Percentiles rank a stretch among this genome's conserved stretches.
Evolutionary conservation across 2,797 vertebrate species (phyloP).

Genomic region (Coluber constrictor): DNA sequence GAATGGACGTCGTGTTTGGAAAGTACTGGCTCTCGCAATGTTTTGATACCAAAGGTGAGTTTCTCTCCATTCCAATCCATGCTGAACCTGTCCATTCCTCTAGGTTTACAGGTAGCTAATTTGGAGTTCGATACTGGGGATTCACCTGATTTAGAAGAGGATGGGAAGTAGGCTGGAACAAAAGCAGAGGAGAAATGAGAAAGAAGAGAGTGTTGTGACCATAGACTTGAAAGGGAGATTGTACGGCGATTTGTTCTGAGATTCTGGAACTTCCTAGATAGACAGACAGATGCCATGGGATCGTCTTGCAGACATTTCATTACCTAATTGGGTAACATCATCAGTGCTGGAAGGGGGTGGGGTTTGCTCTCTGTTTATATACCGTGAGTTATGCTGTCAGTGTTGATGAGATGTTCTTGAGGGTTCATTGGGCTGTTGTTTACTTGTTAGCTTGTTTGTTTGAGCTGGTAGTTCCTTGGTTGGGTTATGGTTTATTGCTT

Average conservation of each 20-base stretch:
- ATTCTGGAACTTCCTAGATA: background rate
- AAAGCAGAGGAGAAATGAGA: too few species aligned
- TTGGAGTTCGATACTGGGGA: background rate
- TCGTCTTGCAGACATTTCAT: background rate
- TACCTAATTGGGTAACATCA: background rate
- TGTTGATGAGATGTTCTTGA: background rate
- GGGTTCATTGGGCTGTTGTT: background rate
- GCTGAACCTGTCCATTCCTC: rapidly evolving
- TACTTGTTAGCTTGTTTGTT: background rate
- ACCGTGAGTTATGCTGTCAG: background rate
- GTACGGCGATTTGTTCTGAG: background rate
- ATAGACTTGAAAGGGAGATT: background rate
- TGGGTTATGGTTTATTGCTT: background rate
- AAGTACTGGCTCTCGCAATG: constrained; percentile 97
- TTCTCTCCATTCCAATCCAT: background rate
- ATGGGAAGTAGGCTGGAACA: background rate
- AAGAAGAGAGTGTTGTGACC: background rate
- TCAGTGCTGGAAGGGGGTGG: background rate
- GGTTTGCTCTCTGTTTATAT: background rate
- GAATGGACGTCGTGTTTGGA: constrained; percentile 98
- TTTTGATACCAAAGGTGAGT: constrained; percentile 95
- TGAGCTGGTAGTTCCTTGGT: background rate
- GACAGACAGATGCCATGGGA: background rate
- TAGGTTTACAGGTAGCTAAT: rapidly evolving
- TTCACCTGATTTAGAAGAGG: background rate